Percentiles rank a stretch among this genome's conserved stretches.
Conservation (phyloP, 2,797 vertebrate species). For the Falco concolor region DNA sequence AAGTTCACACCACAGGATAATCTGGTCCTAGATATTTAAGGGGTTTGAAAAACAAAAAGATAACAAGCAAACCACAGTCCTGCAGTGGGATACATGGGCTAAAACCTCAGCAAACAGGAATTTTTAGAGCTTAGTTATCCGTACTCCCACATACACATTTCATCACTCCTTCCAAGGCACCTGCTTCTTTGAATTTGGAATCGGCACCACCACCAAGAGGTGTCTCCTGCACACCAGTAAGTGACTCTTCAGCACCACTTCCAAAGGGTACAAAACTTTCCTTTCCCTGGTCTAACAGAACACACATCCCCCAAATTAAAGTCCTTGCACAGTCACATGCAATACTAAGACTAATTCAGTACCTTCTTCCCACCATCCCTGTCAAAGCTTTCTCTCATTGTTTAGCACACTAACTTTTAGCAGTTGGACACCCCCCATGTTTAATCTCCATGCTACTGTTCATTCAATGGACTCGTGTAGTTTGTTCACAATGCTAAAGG, state of each 20-base stretch:
- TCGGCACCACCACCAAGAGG: neutral
- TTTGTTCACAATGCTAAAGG: constrained; percentile 55
- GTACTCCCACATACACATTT: neutral
- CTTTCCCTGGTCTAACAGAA: neutral
- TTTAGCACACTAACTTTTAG: constrained; percentile 26
- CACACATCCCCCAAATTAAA: neutral
- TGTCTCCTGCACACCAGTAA: constrained; percentile 29
- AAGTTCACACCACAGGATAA: neutral
- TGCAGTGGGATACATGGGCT: neutral
- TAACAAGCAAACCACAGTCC: neutral
- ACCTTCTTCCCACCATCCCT: neutral
- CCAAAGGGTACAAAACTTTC: neutral
- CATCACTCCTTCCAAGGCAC: neutral
- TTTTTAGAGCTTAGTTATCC: neutral
- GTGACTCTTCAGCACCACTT: neutral
- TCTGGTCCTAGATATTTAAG: neutral
- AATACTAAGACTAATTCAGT: constrained; percentile 27
- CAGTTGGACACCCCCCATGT: constrained; percentile 30
- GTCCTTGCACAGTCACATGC: neutral
- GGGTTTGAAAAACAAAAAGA: neutral
- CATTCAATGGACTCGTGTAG: constrained; percentile 16
- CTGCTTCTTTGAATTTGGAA: neutral
- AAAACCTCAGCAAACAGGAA: neutral
- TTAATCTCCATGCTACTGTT: constrained; percentile 54
- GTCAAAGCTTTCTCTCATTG: constrained; percentile 25